Evolutionary conservation across 2,888 invertebrate genomes (phyloP).

Genomic region (Tachina lurida): DNA sequence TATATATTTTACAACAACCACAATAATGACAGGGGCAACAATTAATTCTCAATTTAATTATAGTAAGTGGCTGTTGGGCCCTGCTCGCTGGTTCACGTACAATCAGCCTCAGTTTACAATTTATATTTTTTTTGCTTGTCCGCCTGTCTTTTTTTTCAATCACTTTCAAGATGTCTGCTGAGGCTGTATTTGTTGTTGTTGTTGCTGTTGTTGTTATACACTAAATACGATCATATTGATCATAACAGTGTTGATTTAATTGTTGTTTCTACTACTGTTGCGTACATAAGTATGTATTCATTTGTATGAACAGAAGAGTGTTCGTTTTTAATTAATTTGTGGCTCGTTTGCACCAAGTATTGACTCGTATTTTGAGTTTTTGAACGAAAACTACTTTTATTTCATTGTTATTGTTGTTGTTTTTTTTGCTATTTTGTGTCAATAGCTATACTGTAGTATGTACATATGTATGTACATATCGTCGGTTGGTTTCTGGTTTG

Average conservation of each 20-base stretch:
- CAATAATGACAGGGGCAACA: slow-evolving; percentile 25
- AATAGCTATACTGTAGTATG: background rate
- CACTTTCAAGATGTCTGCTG: background rate
- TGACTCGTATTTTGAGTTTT: background rate
- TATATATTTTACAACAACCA: background rate
- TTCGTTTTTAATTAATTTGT: slow-evolving; percentile 20
- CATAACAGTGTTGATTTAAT: slow-evolving; percentile 54
- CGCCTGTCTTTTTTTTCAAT: slow-evolving; percentile 19
- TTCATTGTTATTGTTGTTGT: slow-evolving; percentile 9
- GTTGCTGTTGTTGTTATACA: background rate
- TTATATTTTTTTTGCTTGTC: slow-evolving; percentile 1
- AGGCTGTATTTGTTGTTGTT: slow-evolving; percentile 2
- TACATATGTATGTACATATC: background rate
- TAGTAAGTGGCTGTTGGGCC: slow-evolving; percentile 25
- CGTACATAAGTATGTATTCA: background rate
- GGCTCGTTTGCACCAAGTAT: slow-evolving; percentile 7
- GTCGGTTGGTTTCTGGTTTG: too few relatives aligned
- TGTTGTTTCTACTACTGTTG: slow-evolving; percentile 28
- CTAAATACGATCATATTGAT: slow-evolving; percentile 50
- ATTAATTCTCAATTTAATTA: slow-evolving; percentile 57
- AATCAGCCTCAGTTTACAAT: background rate
- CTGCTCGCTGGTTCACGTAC: background rate
- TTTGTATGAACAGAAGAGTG: background rate
- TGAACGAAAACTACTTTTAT: slow-evolving; percentile 9
- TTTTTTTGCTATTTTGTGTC: background rate